A percentile compares a stretch with the other conserved stretches of the same genome.
phyloP scores from a whole-genome alignment of 2,888 invertebrate genomes.

The Azorinus chamasolen region DNA sequence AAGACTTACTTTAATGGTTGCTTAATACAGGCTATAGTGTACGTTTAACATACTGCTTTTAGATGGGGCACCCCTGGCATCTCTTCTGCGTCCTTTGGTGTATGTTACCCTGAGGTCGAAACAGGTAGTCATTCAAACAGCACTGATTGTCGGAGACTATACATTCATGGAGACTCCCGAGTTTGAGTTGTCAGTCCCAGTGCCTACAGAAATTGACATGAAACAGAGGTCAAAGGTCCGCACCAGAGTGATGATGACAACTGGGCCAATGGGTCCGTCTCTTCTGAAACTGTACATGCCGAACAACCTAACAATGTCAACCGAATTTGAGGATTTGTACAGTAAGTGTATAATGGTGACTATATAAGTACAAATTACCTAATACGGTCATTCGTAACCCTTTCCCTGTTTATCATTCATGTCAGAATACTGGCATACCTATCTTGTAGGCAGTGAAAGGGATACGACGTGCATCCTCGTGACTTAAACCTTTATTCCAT shows the following conservation, averaged over 20 bases:
- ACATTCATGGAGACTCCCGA: constrained; percentile 12
- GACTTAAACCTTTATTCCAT: too few relatives aligned
- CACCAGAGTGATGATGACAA: neutral
- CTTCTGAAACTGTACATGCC: constrained; percentile 30
- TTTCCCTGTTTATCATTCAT: too few relatives aligned
- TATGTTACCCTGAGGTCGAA: neutral
- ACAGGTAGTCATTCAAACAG: neutral
- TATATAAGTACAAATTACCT: too few relatives aligned
- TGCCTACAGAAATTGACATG: constrained; percentile 9
- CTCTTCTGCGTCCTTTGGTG: constrained; percentile 14
- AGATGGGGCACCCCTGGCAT: constrained; percentile 15
- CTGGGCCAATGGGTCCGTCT: constrained; percentile 14
- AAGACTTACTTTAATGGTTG: too few relatives aligned
- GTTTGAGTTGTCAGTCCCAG: neutral
- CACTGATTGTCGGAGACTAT: constrained; percentile 13
- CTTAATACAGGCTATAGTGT: too few relatives aligned
- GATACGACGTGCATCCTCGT: too few relatives aligned
- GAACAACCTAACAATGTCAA: constrained; percentile 6
- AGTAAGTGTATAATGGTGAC: constrained; percentile 1
- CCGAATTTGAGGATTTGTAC: constrained; percentile 8
- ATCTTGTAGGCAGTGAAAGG: too few relatives aligned
- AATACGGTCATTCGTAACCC: too few relatives aligned
- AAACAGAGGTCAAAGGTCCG: constrained; percentile 21
- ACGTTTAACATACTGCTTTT: too few relatives aligned
- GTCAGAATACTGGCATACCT: too few relatives aligned